phyloP scores from a whole-genome alignment of 2,797 vertebrate genomes.

The Novumbra hubbsi region DNA sequence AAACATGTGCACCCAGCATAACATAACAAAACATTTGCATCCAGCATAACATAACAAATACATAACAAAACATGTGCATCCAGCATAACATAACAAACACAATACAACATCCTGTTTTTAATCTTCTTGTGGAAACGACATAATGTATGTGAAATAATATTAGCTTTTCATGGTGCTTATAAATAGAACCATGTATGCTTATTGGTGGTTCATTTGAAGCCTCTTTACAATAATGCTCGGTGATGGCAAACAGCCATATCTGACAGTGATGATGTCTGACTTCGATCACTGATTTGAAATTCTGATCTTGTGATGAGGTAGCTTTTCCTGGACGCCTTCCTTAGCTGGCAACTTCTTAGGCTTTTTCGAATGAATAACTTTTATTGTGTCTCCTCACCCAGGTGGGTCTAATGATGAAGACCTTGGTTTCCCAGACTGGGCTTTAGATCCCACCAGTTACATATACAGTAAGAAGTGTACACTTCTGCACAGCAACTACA shows the following conservation, averaged over 20 bases:
- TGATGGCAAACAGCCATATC: background rate
- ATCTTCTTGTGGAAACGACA: background rate
- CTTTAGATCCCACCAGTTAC: background rate
- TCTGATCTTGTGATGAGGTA: background rate
- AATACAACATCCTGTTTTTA: background rate
- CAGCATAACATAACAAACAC: background rate
- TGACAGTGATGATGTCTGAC: background rate
- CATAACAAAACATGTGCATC: too few relatives aligned
- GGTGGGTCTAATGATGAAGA: background rate
- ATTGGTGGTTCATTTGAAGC: background rate
- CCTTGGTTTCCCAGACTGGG: background rate
- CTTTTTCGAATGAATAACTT: too few relatives aligned
- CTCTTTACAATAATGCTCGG: background rate
- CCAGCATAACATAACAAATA: background rate
- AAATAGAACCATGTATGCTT: constrained; percentile 4
- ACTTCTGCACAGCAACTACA: background rate
- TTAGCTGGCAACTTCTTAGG: background rate
- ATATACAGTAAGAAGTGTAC: background rate
- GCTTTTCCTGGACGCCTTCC: too few relatives aligned
- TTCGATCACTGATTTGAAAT: background rate
- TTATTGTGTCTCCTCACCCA: background rate
- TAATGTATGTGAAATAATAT: background rate
- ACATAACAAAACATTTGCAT: too few relatives aligned
- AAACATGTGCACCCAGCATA: too few relatives aligned
- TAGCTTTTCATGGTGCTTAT: background rate